phyloP scores from a whole-genome alignment of 2,888 invertebrate genomes.

The Epiblema foenella region DNA sequence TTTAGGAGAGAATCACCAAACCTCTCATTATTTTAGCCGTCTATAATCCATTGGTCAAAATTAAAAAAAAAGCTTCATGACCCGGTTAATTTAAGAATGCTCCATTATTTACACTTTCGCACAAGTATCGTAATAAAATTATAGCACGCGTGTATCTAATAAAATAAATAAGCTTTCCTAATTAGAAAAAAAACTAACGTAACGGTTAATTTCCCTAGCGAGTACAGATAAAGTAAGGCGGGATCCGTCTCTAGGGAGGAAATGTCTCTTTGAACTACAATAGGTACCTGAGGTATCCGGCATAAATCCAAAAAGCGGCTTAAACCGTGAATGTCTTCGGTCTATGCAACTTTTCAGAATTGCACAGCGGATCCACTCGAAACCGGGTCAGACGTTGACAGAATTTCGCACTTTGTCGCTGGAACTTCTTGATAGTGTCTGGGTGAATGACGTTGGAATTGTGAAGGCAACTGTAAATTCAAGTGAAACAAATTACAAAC shows the following conservation, averaged over 20 bases:
- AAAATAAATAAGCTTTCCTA: conserved; percentile 6
- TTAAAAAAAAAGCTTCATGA: too few species aligned
- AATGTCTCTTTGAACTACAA: conserved; percentile 28
- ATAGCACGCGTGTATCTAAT: background rate
- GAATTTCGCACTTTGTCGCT: conserved; percentile 3
- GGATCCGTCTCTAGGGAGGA: conserved; percentile 51
- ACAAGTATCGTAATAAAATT: too few species aligned
- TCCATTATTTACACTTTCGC: too few species aligned
- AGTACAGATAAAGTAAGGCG: conserved; percentile 56
- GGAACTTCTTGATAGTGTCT: conserved; percentile 5
- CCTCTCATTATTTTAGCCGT: too few species aligned
- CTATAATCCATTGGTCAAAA: too few species aligned
- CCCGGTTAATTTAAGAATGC: too few species aligned
- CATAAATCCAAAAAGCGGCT: background rate
- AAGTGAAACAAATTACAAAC: background rate
- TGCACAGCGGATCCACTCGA: background rate
- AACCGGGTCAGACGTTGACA: conserved; percentile 4
- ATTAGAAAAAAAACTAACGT: conserved; percentile 50
- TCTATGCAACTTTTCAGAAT: background rate
- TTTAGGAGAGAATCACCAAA: too few species aligned
- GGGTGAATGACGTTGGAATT: background rate
- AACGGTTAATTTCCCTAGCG: conserved; percentile 62
- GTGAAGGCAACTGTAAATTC: background rate
- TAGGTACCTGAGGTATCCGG: conserved; percentile 10
- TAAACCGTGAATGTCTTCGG: background rate